Evolutionary conservation across 2,797 vertebrate species (phyloP), one percentile per base, ranked within the genome.

Genomic region (Platalea minor): DNA sequence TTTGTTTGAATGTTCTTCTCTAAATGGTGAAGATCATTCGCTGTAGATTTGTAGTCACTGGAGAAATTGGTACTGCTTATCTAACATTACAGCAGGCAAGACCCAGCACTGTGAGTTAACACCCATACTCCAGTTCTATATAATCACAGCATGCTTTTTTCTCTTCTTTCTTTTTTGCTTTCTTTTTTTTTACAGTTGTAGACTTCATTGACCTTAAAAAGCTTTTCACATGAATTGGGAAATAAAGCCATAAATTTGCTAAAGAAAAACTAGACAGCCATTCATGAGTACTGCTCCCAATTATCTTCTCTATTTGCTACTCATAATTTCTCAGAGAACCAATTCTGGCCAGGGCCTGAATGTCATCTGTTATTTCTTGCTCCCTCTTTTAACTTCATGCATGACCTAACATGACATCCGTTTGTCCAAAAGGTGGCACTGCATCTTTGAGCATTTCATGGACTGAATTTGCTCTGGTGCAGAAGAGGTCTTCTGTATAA

Each of bases 341-440:
- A 46, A 10, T 67, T 87, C 59, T 86, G 33, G 23, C 29, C 60
- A 80, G 60, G 12, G 26, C 29, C 63, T 68, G 51, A 82, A 80
- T 81, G 64, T 69, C 72, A 77, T 24, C 53, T 77, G 17, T 28
- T 95, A 50, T 73, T 92, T 91, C 39, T 91, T 74, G 87, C 60
- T 65, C 45, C 28, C 18, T 53, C 50, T 80, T 59, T 74, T 48
- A 88, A 35, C 48, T 93, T 86, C 39, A 73, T 70, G 89, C 91
- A 68, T 97, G 87, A 93, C 89, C 87, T 88, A 85, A 88, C 81
- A 82, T 15, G 92, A 92, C 67, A 77, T 45, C 23, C 0, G 0
- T 95, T 88, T 89, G 88, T 89, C 96, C 97, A 95, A 97, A 93
- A 97, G 97, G 92, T 96, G 96, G 96, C 96, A 96, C 93, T 97